phyloP scores from a whole-genome alignment of 53 echinoderm and acorn worm species.

The Patiria pectinifera region DNA sequence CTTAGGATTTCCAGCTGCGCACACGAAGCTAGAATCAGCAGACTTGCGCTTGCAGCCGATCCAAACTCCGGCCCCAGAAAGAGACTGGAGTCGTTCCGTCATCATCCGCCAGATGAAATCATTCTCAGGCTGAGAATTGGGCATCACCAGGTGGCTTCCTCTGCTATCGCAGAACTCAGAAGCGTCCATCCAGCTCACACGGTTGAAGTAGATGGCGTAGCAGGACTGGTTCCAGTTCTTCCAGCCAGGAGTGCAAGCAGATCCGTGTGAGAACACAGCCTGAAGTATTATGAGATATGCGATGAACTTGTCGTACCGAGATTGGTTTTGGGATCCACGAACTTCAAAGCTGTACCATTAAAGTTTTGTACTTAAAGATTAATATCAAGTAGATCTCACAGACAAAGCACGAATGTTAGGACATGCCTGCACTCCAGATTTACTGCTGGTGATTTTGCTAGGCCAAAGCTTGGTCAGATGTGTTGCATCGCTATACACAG shows the following conservation, averaged over 20 bases:
- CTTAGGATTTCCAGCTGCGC: neutral
- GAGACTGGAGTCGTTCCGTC: neutral
- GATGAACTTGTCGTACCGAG: too few species aligned
- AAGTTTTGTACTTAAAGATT: too few species aligned
- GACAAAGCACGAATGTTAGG: too few species aligned
- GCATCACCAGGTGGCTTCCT: neutral
- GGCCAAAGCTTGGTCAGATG: too few species aligned
- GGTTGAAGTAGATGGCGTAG: neutral
- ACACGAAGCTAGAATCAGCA: neutral
- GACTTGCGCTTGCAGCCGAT: conserved; percentile 7
- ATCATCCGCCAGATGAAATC: conserved; percentile 1
- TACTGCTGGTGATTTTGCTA: too few species aligned
- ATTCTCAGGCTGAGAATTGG: conserved; percentile 8
- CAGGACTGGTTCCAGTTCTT: neutral
- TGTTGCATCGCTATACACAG: too few species aligned
- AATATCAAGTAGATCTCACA: too few species aligned
- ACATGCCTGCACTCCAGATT: too few species aligned
- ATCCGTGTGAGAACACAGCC: too few species aligned
- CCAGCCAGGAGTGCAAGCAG: neutral
- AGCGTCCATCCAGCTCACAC: neutral
- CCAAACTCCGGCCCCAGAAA: neutral
- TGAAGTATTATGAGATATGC: too few species aligned
- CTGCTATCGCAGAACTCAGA: neutral
- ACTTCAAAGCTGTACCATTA: too few species aligned
- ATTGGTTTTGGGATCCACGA: too few species aligned